phyloP scores from a whole-genome alignment of 2,113 vertebrate genomes.

The Hemiscyllium ocellatum region DNA sequence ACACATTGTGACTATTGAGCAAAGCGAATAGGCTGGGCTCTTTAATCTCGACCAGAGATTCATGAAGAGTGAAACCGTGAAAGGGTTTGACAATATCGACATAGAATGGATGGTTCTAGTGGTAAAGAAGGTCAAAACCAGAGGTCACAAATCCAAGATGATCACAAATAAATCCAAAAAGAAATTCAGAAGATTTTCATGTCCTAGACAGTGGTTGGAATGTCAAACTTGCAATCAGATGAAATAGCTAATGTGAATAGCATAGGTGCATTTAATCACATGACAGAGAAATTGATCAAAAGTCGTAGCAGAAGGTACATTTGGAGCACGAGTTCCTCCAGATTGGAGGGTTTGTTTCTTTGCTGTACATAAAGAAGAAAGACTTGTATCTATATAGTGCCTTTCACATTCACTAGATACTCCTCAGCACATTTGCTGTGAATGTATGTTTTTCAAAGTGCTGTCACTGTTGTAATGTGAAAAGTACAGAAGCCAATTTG shows the following conservation, averaged over 20 bases:
- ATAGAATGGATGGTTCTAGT: not conserved
- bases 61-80: not conserved
- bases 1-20: not conserved
- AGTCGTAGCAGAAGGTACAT: not conserved
- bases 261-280: not conserved
- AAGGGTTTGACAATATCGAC: not conserved
- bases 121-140: not conserved
- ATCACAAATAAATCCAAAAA: not conserved
- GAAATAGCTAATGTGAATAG: not conserved
- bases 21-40: not conserved
- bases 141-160: not conserved
- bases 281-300: not conserved
- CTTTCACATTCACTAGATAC: not conserved
- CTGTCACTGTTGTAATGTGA: not conserved
- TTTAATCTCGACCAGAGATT: not conserved
- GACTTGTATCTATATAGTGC: not conserved
- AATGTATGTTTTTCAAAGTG: not conserved
- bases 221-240: not conserved
- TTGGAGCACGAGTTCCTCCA: not conserved
- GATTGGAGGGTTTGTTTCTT: not conserved
- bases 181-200: not conserved
- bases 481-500: no score
- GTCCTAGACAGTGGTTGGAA: not conserved
- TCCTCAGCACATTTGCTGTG: not conserved
- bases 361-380: not conserved